Base-by-base conservation (phyloP, 2,797 vertebrate species). In the Peromyscus attwateri region DNA sequence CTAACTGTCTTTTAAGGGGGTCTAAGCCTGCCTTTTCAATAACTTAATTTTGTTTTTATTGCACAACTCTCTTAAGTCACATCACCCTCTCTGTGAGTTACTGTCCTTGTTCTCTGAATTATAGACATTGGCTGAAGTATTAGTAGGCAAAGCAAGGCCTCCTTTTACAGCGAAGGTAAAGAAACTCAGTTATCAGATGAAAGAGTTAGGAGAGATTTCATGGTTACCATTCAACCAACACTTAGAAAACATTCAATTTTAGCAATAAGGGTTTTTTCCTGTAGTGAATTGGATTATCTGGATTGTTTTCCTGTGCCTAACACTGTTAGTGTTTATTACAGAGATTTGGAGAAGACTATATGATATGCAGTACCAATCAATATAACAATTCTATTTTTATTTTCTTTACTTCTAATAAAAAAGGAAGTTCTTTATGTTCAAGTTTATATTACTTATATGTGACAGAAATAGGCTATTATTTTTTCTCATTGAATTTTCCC, bases 201-300 rank as follows among this genome's bases (percentile, higher is more conserved):
- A 81, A 88, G 91, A 93, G 66, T 95, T 95, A 92, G 98, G 1
- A 5, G 62, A 98, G 81, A 94, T 98, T 98, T 92, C 97, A 88
- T 97, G 95, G 57, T 89, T 97, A 97, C 97, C 98, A 91, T 93
- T 97, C 96, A 96, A 87, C 76, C 80, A 94, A 81, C 98, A 98
- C 97, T 98, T 98, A 98, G 97, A 98, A 98, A 98, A 98, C 98
- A 98, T 98, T 98, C 98, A 98, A 98, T 98, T 98, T 98, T 98
- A 99, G 98, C 99, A 99, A 99, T 99, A 99, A 99, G 98, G 98
- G 98, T 97, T 98, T 98, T 98, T 62, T 95, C 98, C 98, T 97
- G 96, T 98, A 98, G 98, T 98, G 97, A 98, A 96, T 98, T 98
- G 93, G 96, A 96, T 98, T 98, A 98, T 97, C 94, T 98, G 98